These are phyloP conservation scores for Argyresthia goedartella DNA, from an alignment of 2,888 invertebrate genomes.

Conservation along the genomic window DNA sequence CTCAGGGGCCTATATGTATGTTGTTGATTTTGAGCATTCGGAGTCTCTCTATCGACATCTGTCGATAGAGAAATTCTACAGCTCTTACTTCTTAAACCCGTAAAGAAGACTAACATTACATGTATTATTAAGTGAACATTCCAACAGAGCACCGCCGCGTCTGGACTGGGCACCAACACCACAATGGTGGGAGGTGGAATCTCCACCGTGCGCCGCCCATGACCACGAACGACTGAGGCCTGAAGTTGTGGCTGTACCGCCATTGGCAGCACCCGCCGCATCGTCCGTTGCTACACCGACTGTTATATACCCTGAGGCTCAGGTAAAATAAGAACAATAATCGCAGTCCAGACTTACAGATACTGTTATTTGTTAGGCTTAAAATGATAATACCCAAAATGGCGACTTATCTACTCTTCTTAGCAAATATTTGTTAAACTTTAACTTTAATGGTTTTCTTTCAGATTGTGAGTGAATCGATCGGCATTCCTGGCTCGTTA, in stretches of 20 bases:
- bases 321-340: slow-evolving; percentile 63
- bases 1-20: too few species aligned
- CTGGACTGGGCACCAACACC: slow-evolving; percentile 64
- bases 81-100: too few species aligned
- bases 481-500: slow-evolving; percentile 93
- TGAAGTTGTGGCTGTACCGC: slow-evolving; percentile 90
- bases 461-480: slow-evolving; percentile 96
- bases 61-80: too few species aligned
- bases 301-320: slow-evolving; percentile 91
- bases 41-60: too few species aligned
- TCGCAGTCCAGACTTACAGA: too few species aligned
- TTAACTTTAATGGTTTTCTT: slow-evolving; percentile 3
- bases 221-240: slow-evolving; percentile 89
- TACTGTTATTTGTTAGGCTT: too few species aligned
- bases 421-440: too few species aligned
- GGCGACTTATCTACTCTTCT: too few species aligned
- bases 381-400: too few species aligned
- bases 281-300: slow-evolving; percentile 89
- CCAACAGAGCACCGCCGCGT: slow-evolving; percentile 44
- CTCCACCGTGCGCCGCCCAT: slow-evolving; percentile 81
- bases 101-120: too few species aligned
- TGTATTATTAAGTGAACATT: not conserved
- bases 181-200: slow-evolving; percentile 70
- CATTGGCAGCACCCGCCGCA: slow-evolving; percentile 91
- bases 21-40: too few species aligned